Conservation (phyloP, 2,113 vertebrate genomes). For the Jaculus jaculus region DNA sequence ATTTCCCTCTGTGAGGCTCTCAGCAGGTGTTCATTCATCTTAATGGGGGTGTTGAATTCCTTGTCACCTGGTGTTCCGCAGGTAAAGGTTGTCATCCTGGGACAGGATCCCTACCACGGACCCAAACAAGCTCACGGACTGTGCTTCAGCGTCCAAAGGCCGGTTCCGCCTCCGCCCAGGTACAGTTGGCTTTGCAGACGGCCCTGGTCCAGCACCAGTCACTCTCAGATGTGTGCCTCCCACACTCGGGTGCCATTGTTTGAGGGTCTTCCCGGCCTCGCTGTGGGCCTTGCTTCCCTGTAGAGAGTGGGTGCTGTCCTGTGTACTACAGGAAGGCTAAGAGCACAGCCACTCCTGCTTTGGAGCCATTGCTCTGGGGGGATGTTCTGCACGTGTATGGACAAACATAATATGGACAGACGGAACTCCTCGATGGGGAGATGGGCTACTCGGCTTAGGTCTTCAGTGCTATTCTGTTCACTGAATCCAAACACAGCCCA, state of each 20-base stretch:
- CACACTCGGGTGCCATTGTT: accelerated
- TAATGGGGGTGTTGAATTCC: too few species aligned
- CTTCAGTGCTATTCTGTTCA: not conserved
- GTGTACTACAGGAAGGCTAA: accelerated
- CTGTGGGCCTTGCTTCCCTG: not conserved
- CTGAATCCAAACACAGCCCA: not conserved
- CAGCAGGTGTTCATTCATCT: not conserved
- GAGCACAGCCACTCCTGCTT: not conserved
- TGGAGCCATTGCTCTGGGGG: not conserved
- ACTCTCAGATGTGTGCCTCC: not conserved
- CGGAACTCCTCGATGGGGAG: not conserved
- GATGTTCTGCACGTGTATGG: not conserved
- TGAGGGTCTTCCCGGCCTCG: accelerated
- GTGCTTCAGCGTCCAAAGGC: slow-evolving; percentile 96
- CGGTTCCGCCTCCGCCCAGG: slow-evolving; percentile 95
- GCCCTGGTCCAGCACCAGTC: not conserved
- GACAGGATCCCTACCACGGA: slow-evolving; percentile 98
- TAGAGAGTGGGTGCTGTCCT: too few species aligned
- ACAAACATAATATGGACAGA: not conserved
- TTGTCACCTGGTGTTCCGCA: slow-evolving; percentile 77
- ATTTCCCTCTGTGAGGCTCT: too few species aligned
- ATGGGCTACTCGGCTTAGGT: too few species aligned
- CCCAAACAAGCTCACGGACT: slow-evolving; percentile 96
- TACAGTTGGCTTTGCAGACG: slow-evolving; percentile 63
- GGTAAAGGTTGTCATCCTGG: slow-evolving; percentile 97